Base-by-base conservation (phyloP, 2,888 invertebrate species). In the Cepaea hortensis region DNA sequence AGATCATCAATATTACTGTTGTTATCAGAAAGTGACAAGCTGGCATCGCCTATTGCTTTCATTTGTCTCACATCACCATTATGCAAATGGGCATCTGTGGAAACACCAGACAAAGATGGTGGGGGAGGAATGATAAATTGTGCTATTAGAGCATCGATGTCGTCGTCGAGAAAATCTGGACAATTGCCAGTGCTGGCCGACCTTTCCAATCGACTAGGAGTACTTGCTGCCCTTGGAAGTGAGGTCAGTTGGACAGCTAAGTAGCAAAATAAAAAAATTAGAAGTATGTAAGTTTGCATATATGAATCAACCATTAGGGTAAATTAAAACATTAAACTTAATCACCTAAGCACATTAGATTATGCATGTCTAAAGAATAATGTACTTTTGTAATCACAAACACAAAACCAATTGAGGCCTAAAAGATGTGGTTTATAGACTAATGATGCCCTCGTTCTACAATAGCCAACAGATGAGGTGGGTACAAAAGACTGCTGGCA, bases 81-180 rank as follows among this genome's bases (percentile, higher is more conserved):
- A 4, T 83, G 50, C 35, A 72, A 48, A 62, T 85, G 82, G 9
- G 81, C 9, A 13, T 15, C 11, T 23, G 23, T 70, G n/a, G 61
- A 3, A 6, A 72, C 48, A 76, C 72, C 18, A 68, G 81, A 76
- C 11, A 61, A n/a, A 50, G 92, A 90, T 50, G 95, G 95, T 0
- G 98, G 97, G 20, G 98, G 97, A 73, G 96, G 97, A 89, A 98
- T 96, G 9, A 96, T 96, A 68, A 97, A 96, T 91, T 96, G 97
- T 6, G 97, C 97, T 90, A 98, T 96, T 94, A 98, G 97, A 91
- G 96, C 96, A 93, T 98, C 98, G 90, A 98, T 95, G 92, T 97
- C 97, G 61, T 89, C 88, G 86, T 92, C 91, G 62, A 92, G 89
- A 85, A 92, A 91, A 87, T 92, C 91, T 15, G 92, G 91, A 86